These are phyloP conservation scores for Xanthostigma xanthostigma DNA, from an alignment of 2,888 invertebrate genomes.

Conservation along the genomic window DNA sequence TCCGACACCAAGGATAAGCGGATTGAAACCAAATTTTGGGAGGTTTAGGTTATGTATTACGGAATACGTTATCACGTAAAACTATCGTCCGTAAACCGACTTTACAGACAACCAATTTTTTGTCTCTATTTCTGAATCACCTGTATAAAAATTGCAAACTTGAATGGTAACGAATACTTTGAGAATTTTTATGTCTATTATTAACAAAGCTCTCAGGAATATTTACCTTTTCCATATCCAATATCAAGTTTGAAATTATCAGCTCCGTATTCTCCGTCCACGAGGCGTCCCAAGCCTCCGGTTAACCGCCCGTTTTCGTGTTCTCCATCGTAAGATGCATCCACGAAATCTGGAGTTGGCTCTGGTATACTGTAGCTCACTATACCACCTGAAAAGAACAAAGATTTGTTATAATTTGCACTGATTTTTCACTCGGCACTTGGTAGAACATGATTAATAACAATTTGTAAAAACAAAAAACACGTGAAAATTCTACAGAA, in stretches of 20 bases:
- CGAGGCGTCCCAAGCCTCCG: constrained; percentile 52
- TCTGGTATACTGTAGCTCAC: constrained; percentile 37
- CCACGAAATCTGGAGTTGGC: constrained; percentile 33
- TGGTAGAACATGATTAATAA: too few relatives aligned
- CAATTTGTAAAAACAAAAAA: too few relatives aligned
- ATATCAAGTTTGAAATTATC: constrained; percentile 45
- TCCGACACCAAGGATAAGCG: too few relatives aligned
- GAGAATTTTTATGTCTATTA: background rate
- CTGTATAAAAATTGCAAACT: background rate
- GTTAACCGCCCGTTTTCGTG: constrained; percentile 29
- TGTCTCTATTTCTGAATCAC: too few relatives aligned
- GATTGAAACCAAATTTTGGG: too few relatives aligned
- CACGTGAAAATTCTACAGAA: too few relatives aligned
- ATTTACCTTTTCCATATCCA: constrained; percentile 40
- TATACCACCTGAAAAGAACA: constrained; percentile 34
- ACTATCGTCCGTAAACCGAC: too few relatives aligned
- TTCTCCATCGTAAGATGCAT: constrained; percentile 52
- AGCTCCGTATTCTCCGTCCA: constrained; percentile 47
- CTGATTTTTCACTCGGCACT: too few relatives aligned
- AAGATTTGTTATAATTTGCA: too few relatives aligned
- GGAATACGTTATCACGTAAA: too few relatives aligned
- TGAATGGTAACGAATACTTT: background rate
- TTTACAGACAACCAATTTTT: too few relatives aligned
- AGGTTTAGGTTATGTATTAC: too few relatives aligned
- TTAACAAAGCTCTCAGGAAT: background rate